phyloP scores from a whole-genome alignment of 2,797 vertebrate species.

The Heteromormyrus szaboi region DNA sequence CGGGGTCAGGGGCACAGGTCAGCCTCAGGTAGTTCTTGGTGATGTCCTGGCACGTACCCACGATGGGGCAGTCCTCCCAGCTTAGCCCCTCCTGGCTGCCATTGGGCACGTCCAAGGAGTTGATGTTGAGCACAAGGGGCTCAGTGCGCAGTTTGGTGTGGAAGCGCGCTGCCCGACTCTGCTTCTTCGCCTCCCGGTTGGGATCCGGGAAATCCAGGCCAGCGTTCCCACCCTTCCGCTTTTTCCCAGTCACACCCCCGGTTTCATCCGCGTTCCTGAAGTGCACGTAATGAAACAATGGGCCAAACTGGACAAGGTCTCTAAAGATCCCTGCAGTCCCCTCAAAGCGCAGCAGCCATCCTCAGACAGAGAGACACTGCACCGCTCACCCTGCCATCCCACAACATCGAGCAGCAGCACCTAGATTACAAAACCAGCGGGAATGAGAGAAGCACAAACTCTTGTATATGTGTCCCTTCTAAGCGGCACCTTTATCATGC shows the following conservation, averaged over 20 bases:
- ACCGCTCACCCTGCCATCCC: not conserved
- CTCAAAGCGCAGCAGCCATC: not conserved
- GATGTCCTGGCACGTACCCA: slow-evolving; percentile 82
- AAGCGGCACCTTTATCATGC: not conserved
- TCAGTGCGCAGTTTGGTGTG: slow-evolving; percentile 81
- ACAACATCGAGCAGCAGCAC: not conserved
- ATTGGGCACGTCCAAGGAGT: slow-evolving; percentile 57
- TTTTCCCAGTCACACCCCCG: slow-evolving; percentile 51
- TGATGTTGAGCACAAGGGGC: slow-evolving; percentile 79
- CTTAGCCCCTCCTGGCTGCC: slow-evolving; percentile 69
- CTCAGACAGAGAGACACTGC: not conserved
- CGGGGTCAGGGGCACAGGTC: slow-evolving; percentile 82
- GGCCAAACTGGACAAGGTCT: not conserved
- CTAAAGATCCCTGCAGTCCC: not conserved
- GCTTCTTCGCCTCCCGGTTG: slow-evolving; percentile 84
- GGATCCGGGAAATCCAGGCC: slow-evolving; percentile 82
- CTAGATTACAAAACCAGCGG: not conserved
- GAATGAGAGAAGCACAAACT: not conserved
- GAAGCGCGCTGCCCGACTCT: slow-evolving; percentile 81
- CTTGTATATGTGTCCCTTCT: not conserved
- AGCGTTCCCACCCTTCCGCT: slow-evolving; percentile 68
- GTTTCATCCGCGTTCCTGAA: slow-evolving; percentile 64
- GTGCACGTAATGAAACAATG: not conserved
- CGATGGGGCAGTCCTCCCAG: slow-evolving; percentile 88
- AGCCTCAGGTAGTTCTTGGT: slow-evolving; percentile 85